Evolutionary conservation across 2,797 vertebrate species (phyloP).

Genomic region (Anableps anableps): DNA sequence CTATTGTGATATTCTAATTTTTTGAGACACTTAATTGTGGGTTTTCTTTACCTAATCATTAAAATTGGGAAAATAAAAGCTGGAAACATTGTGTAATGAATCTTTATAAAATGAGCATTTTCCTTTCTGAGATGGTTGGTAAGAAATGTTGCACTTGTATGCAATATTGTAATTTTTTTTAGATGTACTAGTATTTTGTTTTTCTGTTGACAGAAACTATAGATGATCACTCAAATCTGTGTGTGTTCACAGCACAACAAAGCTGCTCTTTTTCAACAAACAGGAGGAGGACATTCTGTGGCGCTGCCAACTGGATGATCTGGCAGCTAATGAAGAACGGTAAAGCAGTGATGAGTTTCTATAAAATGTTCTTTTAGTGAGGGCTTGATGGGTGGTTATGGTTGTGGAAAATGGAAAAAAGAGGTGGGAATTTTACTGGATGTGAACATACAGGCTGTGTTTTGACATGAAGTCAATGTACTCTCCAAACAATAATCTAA

Average conservation of each 20-base stretch:
- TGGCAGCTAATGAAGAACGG: conserved; percentile 85
- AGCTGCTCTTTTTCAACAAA: conserved; percentile 94
- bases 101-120: not conserved
- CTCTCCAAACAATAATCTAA: not conserved
- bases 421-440: too few relatives aligned
- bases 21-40: too few relatives aligned
- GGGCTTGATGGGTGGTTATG: not conserved
- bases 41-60: not conserved
- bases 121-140: too few relatives aligned
- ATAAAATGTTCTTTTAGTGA: not conserved
- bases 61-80: not conserved
- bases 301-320: conserved; percentile 85
- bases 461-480: not conserved
- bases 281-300: conserved; percentile 92
- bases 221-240: not conserved
- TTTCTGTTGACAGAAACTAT: not conserved
- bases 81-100: not conserved
- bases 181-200: not conserved
- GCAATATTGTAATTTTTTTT: not conserved
- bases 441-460: not conserved
- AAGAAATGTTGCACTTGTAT: too few relatives aligned
- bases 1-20: too few relatives aligned
- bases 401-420: not conserved
- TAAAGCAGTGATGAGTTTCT: conserved; percentile 57
- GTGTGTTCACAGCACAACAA: conserved; percentile 80